phyloP scores from a whole-genome alignment of 2,113 vertebrate species.

The Podilymbus podiceps region DNA sequence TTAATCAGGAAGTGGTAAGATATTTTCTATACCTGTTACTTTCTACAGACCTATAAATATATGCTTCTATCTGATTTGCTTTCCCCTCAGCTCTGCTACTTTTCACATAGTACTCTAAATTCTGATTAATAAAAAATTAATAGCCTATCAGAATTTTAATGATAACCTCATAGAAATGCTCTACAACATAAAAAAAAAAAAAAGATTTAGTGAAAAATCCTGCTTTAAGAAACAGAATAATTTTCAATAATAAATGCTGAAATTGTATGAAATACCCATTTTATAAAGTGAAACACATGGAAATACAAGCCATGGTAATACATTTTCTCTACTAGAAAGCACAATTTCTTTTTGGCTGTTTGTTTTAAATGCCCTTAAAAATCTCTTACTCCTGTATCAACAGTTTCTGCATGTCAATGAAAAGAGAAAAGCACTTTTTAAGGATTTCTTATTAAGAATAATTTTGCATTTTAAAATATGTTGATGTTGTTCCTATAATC shows the following conservation, averaged over 20 bases:
- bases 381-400: neutral
- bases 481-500: neutral
- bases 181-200: neutral
- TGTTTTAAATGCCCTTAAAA: neutral
- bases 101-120: neutral
- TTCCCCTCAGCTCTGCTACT: neutral
- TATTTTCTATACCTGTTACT: neutral
- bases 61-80: neutral
- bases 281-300: neutral
- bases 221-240: neutral
- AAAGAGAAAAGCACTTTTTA: neutral
- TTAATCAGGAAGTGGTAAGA: neutral
- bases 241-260: neutral
- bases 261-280: neutral
- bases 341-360: neutral
- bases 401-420: neutral
- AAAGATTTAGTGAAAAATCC: neutral
- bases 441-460: neutral
- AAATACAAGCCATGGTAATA: neutral
- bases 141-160: neutral
- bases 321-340: neutral
- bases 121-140: neutral
- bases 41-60: neutral
- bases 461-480: neutral
- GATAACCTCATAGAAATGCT: neutral